Base-by-base conservation (phyloP, 2,888 invertebrate genomes). In the Dinocampus coccinellae region DNA sequence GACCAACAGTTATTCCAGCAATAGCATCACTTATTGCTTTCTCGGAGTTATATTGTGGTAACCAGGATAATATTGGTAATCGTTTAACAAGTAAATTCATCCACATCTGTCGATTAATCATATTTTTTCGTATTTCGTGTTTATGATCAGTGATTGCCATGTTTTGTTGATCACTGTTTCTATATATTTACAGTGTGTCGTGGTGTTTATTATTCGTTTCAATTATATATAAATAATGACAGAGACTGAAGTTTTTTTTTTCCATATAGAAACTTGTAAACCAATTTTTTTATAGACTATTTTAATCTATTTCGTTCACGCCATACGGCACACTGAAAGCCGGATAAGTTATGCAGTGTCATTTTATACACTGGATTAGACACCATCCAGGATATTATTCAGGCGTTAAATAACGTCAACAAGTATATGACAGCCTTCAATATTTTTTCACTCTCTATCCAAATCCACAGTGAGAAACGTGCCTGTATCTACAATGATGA, bases 1-100 rank as follows among this genome's bases (percentile, higher is more conserved):
- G 90, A 0, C 96, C 97, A 0, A 98, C 97, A 1, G 97, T 97
- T 72, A 97, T 89, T 0, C 97, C 97, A 20, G 97, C 97, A 80
- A 98, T 96, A 61, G 94, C 83, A 88, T 98, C 98, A 73, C 94
- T 92, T 66, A 96, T 85, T 1, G 95, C 91, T 86, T 94, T 93
- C 74, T 93, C 92, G 0, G 92, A 89, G 81, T 92, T 92, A 88
- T 96, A 96, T 66, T 91, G 90, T 0, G 93, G 92, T 11, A 94
- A 88, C 95, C 96, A 96, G 82, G 89, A 90, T 11, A 93, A 81
- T 71, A 94, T 91, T 0, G 94, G 93, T 64, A 93, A 81, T 73
- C 92, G 88, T 82, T 90, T 90, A 76, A 76, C 78, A 2, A 86
- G 68, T 24, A 86, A 76, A 70, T 74, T 72, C 63, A 66, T 76